Conservation (phyloP, 2,888 invertebrate genomes). For the Coleophora deauratella region DNA sequence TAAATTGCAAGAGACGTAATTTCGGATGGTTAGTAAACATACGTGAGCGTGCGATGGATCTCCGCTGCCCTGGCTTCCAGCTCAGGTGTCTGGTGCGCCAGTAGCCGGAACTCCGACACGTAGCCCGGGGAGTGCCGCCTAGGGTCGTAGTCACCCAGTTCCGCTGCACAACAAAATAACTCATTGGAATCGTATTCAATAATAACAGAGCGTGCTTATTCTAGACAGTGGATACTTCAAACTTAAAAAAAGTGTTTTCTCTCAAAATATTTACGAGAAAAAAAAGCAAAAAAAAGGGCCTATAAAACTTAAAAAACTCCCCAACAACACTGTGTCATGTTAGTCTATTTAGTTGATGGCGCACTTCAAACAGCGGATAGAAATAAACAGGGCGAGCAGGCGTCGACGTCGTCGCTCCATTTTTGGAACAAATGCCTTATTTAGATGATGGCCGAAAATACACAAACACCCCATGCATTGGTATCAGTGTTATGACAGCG, state of each 20-base stretch:
- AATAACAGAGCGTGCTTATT: background rate
- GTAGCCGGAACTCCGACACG: conserved; percentile 94
- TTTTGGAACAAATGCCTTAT: conserved; percentile 42
- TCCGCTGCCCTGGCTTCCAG: conserved; percentile 91
- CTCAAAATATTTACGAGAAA: conserved; percentile 11
- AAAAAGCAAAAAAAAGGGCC: conserved; percentile 16
- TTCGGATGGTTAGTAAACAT: conserved; percentile 42
- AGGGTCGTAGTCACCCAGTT: conserved; percentile 95
- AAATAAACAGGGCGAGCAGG: conserved; percentile 36
- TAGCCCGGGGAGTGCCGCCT: conserved; percentile 91
- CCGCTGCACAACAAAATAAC: conserved; percentile 76
- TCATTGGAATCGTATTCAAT: background rate
- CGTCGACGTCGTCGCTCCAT: conserved; percentile 25
- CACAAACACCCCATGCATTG: conserved; percentile 20
- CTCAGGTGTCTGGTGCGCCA: conserved; percentile 93
- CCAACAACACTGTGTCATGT: conserved; percentile 34
- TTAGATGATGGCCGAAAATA: conserved; percentile 31
- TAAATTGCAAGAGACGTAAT: background rate
- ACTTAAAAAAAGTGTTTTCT: no score
- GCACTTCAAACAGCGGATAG: conserved; percentile 41
- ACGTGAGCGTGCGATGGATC: conserved; percentile 91
- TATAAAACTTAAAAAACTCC: conserved; percentile 28
- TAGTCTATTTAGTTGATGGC: conserved; percentile 37
- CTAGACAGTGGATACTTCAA: background rate
- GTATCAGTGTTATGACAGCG: conserved; percentile 24